A percentile compares a stretch with the other conserved stretches of the same genome.
Evolutionary conservation across 2,113 vertebrate species (phyloP).

Genomic region (Macrotus californicus): DNA sequence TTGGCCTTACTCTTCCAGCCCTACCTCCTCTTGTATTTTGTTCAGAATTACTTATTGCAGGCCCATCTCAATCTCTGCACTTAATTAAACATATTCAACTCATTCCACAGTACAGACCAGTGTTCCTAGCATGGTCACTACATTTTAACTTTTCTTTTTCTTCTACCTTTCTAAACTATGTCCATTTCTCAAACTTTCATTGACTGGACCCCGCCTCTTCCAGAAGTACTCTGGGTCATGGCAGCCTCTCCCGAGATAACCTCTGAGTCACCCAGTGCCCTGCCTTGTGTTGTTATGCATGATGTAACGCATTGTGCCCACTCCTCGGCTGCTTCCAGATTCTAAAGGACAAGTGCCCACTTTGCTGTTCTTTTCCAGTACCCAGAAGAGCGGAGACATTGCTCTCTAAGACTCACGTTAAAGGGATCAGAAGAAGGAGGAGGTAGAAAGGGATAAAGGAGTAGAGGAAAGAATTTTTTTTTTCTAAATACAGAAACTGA

Average conservation of each 20-base stretch:
- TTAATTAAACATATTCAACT: background rate
- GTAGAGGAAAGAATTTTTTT: background rate
- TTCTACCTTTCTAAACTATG: background rate
- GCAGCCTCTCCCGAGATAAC: background rate
- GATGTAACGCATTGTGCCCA: accelerated
- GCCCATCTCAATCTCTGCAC: background rate
- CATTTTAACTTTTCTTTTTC: background rate
- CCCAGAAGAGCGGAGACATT: background rate
- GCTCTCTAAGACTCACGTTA: background rate
- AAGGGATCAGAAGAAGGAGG: background rate
- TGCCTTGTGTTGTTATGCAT: background rate
- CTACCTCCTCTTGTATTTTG: background rate
- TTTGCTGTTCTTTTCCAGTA: background rate
- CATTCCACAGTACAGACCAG: accelerated
- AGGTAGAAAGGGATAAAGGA: background rate
- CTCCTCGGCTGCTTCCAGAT: background rate
- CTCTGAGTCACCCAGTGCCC: background rate
- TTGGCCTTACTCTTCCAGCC: background rate
- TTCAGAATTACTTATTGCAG: background rate
- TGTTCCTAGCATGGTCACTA: background rate
- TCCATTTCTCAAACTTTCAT: background rate
- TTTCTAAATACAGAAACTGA: background rate
- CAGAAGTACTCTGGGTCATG: background rate
- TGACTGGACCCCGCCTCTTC: background rate
- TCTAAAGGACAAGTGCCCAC: background rate